A percentile compares a stretch with the other conserved stretches of the same genome.
phyloP scores from a whole-genome alignment of 2,113 vertebrate species.

The Ptyas mucosa region DNA sequence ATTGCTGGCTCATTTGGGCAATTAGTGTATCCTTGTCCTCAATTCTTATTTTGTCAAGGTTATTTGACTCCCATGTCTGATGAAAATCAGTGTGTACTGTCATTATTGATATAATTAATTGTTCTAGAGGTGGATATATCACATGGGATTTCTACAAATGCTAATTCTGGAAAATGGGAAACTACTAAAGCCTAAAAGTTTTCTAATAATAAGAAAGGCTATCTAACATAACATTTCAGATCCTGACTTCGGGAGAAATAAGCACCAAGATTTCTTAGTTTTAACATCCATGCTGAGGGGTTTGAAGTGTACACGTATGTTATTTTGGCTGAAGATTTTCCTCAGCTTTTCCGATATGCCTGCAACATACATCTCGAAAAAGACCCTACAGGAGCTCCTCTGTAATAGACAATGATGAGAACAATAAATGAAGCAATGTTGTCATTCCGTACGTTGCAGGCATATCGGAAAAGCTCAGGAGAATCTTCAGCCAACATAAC shows the following conservation, averaged over 20 bases:
- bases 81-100: not conserved
- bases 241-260: not conserved
- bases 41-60: constrained; percentile 3
- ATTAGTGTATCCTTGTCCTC: constrained; percentile 7
- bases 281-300: not conserved
- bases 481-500: no score
- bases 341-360: no score
- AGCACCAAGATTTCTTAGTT: not conserved
- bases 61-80: constrained; percentile 21
- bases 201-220: not conserved
- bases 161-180: not conserved
- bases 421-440: no score
- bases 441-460: no score
- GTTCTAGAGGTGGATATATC: not conserved
- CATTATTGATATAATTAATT: constrained; percentile 11
- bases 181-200: constrained; percentile 3
- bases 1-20: not conserved
- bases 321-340: no score
- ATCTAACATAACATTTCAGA: constrained; percentile 1
- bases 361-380: no score
- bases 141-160: not conserved
- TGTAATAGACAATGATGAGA: no score
- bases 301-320: no score
- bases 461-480: no score
- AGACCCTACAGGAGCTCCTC: no score